Evolutionary conservation across 1,140 invertebrate species (phyloP), one percentile per base, ranked within the genome.

Genomic region (Myzus persicae): DNA sequence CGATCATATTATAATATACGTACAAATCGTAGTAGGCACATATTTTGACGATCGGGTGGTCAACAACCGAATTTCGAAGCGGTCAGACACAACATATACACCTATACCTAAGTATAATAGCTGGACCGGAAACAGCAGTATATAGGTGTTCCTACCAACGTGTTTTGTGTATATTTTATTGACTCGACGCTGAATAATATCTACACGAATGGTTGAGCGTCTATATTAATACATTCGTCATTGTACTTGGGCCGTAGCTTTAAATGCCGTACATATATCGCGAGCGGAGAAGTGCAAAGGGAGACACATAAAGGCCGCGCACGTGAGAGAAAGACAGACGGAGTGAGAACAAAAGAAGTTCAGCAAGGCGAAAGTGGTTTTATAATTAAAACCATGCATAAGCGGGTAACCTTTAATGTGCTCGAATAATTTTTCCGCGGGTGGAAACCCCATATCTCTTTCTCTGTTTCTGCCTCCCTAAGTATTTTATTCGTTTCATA

Each of bases 311-410:
- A 31, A 6, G 38, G 9, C 24, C 5, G 42, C 26, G 84, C 26
- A 44, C 24, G 89, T 90, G 36, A 90, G 82, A 59, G 36, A 91
- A 93, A 93, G 51, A 91, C 7, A 51, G 54, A 22, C n/a, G 46
- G 40, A 90, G n/a, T 38, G 26, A 67, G 67, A 44, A 38, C 20
- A n/a, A 93, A 93, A 93, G 31, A 84, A 84, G 46, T 82, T 51
- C n/a, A 48, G 67, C 42, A 40, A 51, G 76, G 76, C 81, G 44
- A 92, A 93, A 93, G 91, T 93, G 76, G 91, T 93, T 84, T 84
- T 93, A 93, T 93, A 93, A 93, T 93, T 93, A 93, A 93, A 93
- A 93, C 81, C 84, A 84, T 93, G 91, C 44, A n/a, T 85, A 93
- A 93, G 81, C 91, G 24, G 44, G 76, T 93, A 93, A 93, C 81